Evolutionary conservation across 2,888 invertebrate genomes (phyloP).

Genomic region (Acanthococcus lagerstroemiae): DNA sequence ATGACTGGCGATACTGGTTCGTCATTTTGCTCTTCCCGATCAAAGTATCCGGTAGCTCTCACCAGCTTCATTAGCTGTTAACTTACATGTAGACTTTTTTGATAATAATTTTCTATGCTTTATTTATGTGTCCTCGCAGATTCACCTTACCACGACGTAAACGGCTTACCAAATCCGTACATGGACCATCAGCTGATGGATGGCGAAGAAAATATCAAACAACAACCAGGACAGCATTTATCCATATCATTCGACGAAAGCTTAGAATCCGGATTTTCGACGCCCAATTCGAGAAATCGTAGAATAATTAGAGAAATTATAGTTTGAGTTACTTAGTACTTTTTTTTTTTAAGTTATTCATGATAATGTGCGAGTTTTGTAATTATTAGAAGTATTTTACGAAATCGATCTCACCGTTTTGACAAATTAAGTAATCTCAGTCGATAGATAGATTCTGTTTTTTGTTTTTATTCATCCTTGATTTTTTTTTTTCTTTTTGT

Average conservation of each 20-base stretch:
- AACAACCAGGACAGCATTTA: conserved; percentile 67
- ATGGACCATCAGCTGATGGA: conserved; percentile 56
- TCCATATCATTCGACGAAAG: conserved; percentile 87
- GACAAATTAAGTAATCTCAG: conserved; percentile 15
- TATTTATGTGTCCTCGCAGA: conserved; percentile 48
- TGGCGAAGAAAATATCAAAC: conserved; percentile 59
- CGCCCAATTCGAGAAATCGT: conserved; percentile 83
- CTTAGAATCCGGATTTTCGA: conserved; percentile 85
- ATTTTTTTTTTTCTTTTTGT: neutral
- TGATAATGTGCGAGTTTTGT: neutral
- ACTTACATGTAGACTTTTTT: too few relatives aligned
- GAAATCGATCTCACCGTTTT: conserved; percentile 20
- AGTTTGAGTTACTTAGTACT: conserved; percentile 47
- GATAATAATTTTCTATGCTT: neutral
- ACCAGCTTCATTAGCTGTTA: too few relatives aligned
- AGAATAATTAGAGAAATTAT: conserved; percentile 91
- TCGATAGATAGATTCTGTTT: neutral
- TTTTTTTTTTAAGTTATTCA: neutral
- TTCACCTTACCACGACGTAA: conserved; percentile 88
- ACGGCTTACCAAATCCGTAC: conserved; percentile 81
- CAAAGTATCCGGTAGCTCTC: too few relatives aligned
- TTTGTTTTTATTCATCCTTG: neutral
- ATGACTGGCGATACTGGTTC: too few relatives aligned
- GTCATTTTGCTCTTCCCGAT: too few relatives aligned
- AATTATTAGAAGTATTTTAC: neutral